Evolutionary conservation across 2,888 invertebrate genomes (phyloP), one percentile per base, ranked within the genome.

Genomic region (Panorpa germanica): DNA sequence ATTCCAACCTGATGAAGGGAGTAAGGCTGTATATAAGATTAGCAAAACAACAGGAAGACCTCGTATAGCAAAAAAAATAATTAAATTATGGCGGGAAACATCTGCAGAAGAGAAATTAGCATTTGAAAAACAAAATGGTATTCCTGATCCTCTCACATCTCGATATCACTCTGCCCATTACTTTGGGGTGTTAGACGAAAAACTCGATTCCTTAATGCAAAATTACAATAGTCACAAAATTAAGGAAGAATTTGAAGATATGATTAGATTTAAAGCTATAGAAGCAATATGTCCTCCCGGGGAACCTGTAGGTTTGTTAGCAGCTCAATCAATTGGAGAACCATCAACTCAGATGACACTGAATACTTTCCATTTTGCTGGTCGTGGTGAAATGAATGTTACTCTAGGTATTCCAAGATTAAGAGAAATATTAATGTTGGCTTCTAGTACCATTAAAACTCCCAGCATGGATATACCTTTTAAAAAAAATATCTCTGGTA

Each of bases 301-400:
- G 0, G 98, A 99, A 54, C 81, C 95, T 1, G 98, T 99, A 2
- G 95, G 95, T 3, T 56, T 95, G 12, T 53, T 98, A 37, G 96
- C 98, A 9, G 96, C 96, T 2, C 96, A 96, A 61, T 93, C 93
- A 1, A 80, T 99, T 36, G 98, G 98, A 33, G 98, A 99, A 55
- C 98, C 98, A 0, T 96, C 96, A 3, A 99, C 98, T 34, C 98
- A 99, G 65, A 98, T 99, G 98, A 99, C 98, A 45, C 58, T 99
- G 49, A 99, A 99, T 54, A 99, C 98, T 22, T 99, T 99, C 56
- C 98, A 99, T 50, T 98, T 98, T 53, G 98, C 98, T 43, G 98
- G 98, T 48, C 75, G 95, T 57, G 95, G 96, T 62, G 98, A 98
- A 57, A 98, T 98, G 95, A 99, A 99, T 61, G 96, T 99, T 0